A percentile compares a stretch with the other conserved stretches of the same genome.
Conservation (phyloP, 2,797 vertebrate genomes). For the Falco rusticolus region DNA sequence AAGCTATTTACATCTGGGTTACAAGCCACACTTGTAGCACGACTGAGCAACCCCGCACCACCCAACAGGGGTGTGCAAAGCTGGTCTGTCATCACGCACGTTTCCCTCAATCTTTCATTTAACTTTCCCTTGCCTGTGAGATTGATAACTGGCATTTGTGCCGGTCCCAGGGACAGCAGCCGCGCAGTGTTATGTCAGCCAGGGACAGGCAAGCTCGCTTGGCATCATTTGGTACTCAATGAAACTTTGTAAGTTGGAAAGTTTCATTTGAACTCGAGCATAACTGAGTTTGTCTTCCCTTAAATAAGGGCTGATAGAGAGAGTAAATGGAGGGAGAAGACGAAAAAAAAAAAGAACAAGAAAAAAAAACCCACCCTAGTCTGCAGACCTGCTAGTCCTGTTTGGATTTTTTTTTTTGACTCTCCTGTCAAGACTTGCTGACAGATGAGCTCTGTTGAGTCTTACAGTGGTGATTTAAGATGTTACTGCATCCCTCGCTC, state of each 20-base stretch:
- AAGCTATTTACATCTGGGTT: slow-evolving; percentile 22
- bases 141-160: slow-evolving; percentile 18
- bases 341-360: not conserved
- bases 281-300: slow-evolving; percentile 31
- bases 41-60: not conserved
- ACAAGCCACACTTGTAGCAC: not conserved
- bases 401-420: not conserved
- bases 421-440: slow-evolving; percentile 36
- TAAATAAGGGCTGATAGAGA: slow-evolving; percentile 21
- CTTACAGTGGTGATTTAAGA: slow-evolving; percentile 17
- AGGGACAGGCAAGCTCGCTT: not conserved
- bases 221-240: slow-evolving; percentile 64
- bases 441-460: not conserved
- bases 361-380: not conserved
- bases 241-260: slow-evolving; percentile 47
- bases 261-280: slow-evolving; percentile 36
- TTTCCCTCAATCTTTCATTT: slow-evolving; percentile 20
- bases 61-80: not conserved
- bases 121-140: slow-evolving; percentile 2
- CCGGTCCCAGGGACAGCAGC: not conserved
- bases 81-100: not conserved
- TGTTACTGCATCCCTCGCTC: not conserved
- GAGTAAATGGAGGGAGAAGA: slow-evolving; percentile 9
- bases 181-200: not conserved
- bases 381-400: slow-evolving; percentile 23